Percentiles rank a stretch among this genome's conserved stretches.
phyloP scores from a whole-genome alignment of 2,888 invertebrate species.

The Drosophila austrosaltans region DNA sequence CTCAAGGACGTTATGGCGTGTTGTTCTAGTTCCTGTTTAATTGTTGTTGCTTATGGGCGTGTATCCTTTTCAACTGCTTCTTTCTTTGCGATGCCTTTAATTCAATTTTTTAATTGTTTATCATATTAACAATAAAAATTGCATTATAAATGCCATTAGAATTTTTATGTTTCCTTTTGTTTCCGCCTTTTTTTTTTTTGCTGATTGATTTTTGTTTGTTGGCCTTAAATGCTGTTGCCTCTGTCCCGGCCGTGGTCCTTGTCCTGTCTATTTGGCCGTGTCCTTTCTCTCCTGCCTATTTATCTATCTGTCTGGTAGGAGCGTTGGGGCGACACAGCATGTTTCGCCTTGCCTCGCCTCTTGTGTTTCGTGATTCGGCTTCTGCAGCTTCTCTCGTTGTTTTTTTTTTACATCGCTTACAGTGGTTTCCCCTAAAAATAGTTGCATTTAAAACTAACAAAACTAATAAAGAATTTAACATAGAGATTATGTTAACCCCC shows the following conservation, averaged over 20 bases:
- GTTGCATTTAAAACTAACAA: background rate
- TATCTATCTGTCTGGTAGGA: conserved; percentile 1
- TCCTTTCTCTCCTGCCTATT: conserved; percentile 5
- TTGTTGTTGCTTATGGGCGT: conserved; percentile 30
- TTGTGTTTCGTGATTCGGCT: conserved; percentile 15
- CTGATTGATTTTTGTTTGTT: background rate
- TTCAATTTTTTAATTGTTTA: background rate
- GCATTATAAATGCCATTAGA: background rate
- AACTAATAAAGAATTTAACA: background rate
- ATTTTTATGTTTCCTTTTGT: background rate
- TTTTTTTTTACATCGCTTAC: conserved; percentile 12
- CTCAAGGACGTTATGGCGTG: conserved; percentile 38
- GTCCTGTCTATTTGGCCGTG: background rate
- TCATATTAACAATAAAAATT: conserved; percentile 3
- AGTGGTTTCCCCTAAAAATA: background rate
- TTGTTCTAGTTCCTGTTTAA: conserved; percentile 19
- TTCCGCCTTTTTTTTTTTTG: background rate
- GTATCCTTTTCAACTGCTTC: conserved; percentile 13
- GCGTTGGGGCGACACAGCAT: conserved; percentile 3
- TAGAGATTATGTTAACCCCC: background rate
- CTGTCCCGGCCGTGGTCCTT: background rate
- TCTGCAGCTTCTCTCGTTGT: conserved; percentile 15
- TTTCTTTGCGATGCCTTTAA: background rate
- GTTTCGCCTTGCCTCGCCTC: conserved; percentile 5
- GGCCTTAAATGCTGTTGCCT: background rate